A percentile compares a stretch with the other conserved stretches of the same genome.
These are phyloP conservation scores for Rhynchonema sp. DNA, from an alignment of 2,888 invertebrate genomes.

Conservation along the genomic window DNA sequence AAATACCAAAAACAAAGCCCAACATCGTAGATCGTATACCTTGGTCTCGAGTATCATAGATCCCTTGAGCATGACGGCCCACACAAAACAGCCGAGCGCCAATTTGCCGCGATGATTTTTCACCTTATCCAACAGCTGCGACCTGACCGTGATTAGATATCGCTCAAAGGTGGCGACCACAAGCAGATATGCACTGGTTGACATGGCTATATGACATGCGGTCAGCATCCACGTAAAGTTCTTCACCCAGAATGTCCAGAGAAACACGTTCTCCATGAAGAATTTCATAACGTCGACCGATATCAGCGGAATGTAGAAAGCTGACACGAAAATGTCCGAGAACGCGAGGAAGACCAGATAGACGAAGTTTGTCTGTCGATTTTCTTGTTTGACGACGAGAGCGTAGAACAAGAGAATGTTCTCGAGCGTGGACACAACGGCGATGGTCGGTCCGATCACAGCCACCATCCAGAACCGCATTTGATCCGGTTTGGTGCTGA, in stretches of 20 bases:
- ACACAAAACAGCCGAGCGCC: constrained; percentile 8
- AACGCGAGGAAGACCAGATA: constrained; percentile 20
- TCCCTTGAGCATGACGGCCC: constrained; percentile 18
- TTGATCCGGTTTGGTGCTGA: not conserved
- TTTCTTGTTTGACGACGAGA: constrained; percentile 13
- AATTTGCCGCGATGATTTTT: not conserved
- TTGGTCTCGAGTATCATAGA: constrained; percentile 21
- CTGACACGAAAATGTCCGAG: constrained; percentile 21
- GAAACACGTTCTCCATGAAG: not conserved
- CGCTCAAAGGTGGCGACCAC: constrained; percentile 19
- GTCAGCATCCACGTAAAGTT: constrained; percentile 11
- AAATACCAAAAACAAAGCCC: no score
- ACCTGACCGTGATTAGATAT: not conserved
- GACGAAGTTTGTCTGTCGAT: constrained; percentile 18
- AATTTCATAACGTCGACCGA: not conserved
- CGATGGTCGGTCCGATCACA: constrained; percentile 16
- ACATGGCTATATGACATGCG: constrained; percentile 18
- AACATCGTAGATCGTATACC: no score
- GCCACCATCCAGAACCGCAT: constrained; percentile 12
- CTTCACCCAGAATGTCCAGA: not conserved
- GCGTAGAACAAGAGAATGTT: constrained; percentile 22
- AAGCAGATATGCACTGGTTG: constrained; percentile 19
- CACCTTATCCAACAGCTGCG: not conserved
- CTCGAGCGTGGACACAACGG: constrained; percentile 17
- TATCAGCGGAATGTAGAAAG: not conserved